Evolutionary conservation across 2,113 vertebrate species (phyloP).

Genomic region (Campylomormyrus numenius): DNA sequence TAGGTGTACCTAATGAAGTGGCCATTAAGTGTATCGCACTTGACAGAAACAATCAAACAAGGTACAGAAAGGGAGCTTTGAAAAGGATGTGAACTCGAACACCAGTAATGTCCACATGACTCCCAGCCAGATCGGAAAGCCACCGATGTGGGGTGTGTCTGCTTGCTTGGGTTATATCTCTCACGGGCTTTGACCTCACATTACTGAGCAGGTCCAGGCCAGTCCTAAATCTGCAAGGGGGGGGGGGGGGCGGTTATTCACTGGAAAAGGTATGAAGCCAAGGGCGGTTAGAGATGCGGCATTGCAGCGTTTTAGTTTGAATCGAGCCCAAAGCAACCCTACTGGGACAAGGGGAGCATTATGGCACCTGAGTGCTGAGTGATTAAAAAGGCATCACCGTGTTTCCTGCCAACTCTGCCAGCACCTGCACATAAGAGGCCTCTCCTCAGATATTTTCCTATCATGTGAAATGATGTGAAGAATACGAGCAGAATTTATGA

Average conservation of each 20-base stretch:
- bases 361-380: neutral
- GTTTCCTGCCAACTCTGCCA: neutral
- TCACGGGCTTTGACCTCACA: neutral
- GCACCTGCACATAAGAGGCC: neutral
- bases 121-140: neutral
- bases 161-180: neutral
- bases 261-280: slow-evolving; percentile 19
- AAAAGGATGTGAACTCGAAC: neutral
- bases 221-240: neutral
- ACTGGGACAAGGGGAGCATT: neutral
- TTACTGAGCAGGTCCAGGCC: slow-evolving; percentile 17
- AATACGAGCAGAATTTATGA: neutral
- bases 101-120: neutral
- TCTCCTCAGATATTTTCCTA: neutral
- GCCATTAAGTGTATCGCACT: neutral
- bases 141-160: slow-evolving; percentile 3
- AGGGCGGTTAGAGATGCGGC: slow-evolving; percentile 6
- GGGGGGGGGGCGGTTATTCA: neutral
- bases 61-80: neutral
- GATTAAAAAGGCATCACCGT: slow-evolving; percentile 8
- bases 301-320: neutral
- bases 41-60: neutral
- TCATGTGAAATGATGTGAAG: neutral
- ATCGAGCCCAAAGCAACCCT: neutral
- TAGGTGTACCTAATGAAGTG: neutral